Percentiles rank a stretch among this genome's conserved stretches.
Conservation (phyloP, 1,140 invertebrate species). For the Liolophura sinensis region DNA sequence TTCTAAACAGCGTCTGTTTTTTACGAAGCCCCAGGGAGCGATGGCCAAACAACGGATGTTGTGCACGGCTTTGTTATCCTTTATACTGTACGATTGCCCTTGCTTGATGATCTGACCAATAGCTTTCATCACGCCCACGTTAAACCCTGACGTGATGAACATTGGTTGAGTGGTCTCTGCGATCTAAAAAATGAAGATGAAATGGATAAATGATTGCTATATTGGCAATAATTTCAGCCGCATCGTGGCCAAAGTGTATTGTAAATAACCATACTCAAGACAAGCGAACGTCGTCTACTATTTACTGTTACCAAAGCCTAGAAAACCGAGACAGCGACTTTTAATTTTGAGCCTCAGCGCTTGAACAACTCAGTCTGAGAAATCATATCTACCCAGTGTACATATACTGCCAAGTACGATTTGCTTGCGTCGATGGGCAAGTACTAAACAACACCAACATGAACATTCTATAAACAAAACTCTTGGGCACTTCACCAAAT, state of each 20-base stretch:
- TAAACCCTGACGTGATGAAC: constrained; percentile 95
- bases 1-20: constrained; percentile 86
- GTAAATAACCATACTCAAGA: no score
- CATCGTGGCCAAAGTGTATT: not conserved
- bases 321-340: no score
- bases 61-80: constrained; percentile 45
- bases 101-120: constrained; percentile 55
- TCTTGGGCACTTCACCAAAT: no score
- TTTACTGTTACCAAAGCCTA: no score
- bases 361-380: no score
- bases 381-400: no score
- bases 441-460: no score
- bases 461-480: no score
- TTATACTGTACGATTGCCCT: constrained; percentile 65
- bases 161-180: constrained; percentile 96
- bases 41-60: constrained; percentile 76
- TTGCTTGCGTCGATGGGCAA: no score
- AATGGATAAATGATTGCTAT: not conserved
- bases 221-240: not conserved
- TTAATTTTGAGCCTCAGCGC: no score
- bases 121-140: constrained; percentile 74
- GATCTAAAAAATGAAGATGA: constrained; percentile 67
- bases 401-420: no score
- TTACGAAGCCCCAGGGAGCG: constrained; percentile 95
- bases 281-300: no score